phyloP scores from a whole-genome alignment of 2,113 vertebrate species.

The Benitochromis conjunctus region DNA sequence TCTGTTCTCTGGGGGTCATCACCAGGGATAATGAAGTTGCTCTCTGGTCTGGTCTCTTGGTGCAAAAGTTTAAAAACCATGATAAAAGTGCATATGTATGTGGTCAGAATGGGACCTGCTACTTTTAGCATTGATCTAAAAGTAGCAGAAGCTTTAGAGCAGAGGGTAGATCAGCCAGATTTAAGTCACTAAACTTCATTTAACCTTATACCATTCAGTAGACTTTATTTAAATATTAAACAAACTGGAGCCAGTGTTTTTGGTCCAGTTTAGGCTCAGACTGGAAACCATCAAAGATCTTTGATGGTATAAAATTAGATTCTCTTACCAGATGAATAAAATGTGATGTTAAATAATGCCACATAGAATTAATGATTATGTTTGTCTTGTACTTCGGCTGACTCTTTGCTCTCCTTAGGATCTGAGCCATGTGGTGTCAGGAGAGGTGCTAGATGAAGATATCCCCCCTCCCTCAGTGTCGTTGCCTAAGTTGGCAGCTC shows the following conservation, averaged over 20 bases:
- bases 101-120: not conserved
- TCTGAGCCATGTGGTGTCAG: conserved; percentile 87
- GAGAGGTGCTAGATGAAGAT: conserved; percentile 89
- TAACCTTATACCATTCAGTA: not conserved
- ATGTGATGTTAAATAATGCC: not conserved
- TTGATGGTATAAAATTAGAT: not conserved
- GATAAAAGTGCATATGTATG: not conserved
- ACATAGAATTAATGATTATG: not conserved
- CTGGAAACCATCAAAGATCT: not conserved
- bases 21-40: not conserved
- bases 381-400: not conserved
- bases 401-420: conserved; percentile 74
- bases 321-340: fast-evolving
- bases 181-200: not conserved
- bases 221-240: not conserved
- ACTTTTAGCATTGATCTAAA: not conserved
- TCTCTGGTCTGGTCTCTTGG: too few relatives aligned
- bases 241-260: not conserved
- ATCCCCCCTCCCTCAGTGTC: conserved; percentile 95
- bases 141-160: not conserved
- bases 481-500: conserved; percentile 90
- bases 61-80: not conserved
- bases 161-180: not conserved
- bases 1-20: not conserved
- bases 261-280: not conserved